Base-by-base conservation (phyloP, 2,113 vertebrate species). In the Heterocephalus glaber region DNA sequence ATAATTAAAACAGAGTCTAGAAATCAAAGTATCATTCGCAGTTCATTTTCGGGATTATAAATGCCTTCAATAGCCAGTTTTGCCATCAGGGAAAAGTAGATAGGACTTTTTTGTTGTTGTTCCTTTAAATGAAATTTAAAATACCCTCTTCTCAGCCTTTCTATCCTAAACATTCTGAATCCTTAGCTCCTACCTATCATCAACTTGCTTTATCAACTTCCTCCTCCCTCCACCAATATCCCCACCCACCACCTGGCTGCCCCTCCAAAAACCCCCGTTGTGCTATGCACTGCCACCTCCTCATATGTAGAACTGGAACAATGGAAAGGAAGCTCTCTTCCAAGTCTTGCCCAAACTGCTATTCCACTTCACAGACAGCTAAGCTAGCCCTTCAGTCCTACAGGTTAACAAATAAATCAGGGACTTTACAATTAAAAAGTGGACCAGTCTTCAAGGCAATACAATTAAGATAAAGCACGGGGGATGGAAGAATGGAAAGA, bases 1-100 rank as follows among this genome's bases (percentile, higher is more conserved):
- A 35, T 41, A 85, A 94, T 65, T 87, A 92, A 89, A 90, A 92
- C 80, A 83, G 24, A 74, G 8, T 49, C 86, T 94, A 96, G 49
- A 94, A 84, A 89, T n/a, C n/a, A 83, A 76, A 89, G 22, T 61
- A 93, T 68, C 5, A 63, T 81, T 81, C 63, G 33, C n/a, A 61
- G 66, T 93, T 94, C 76, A 60, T 88, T 97, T 92, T n/a, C n/a
- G 87, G n/a, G 35, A 84, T 33, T 52, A 38, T 49, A 83, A 86
- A 87, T 66, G 72, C n/a, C 8, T 41, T 49, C 68, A 85, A n/a
- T 26, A 16, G 52, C 20, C 41, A 58, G 86, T 41, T 90, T 87
- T 77, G 16, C 82, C 58, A 93, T 72, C n/a, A 86, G 30, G 72
- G 52, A 93, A 95, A 95, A 90, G 92, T 30, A 70, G 17, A n/a